A percentile compares a stretch with the other conserved stretches of the same genome.
Conservation (phyloP, 2,888 invertebrate species). For the Diadromus collaris region DNA sequence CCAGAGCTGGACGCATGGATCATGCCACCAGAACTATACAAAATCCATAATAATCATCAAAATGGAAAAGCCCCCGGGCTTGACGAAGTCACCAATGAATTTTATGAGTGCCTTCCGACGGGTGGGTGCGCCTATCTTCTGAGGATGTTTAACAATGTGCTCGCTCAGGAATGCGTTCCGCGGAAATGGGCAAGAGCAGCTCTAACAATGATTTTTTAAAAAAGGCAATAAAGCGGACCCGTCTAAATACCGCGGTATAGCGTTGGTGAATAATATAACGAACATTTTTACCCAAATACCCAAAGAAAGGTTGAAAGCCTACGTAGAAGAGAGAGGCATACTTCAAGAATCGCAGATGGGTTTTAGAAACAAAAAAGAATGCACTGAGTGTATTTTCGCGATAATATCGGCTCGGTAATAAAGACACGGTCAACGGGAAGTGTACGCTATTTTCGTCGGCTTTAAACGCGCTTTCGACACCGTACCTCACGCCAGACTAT, state of each 20-base stretch:
- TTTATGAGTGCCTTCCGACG: slow-evolving; percentile 20
- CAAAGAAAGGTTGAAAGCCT: slow-evolving; percentile 36
- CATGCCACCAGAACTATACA: neutral
- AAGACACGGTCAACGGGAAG: slow-evolving; percentile 8
- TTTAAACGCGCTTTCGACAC: slow-evolving; percentile 52
- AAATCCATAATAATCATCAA: slow-evolving; percentile 9
- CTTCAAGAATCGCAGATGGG: slow-evolving; percentile 51
- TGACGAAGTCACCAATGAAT: slow-evolving; percentile 39
- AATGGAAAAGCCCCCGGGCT: slow-evolving; percentile 44
- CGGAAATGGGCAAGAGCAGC: slow-evolving; percentile 22
- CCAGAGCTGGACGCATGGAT: slow-evolving; percentile 26
- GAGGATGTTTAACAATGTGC: slow-evolving; percentile 12
- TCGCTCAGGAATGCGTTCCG: slow-evolving; percentile 27
- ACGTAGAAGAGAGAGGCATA: slow-evolving; percentile 34
- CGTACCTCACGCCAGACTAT: slow-evolving; percentile 38
- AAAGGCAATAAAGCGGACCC: slow-evolving; percentile 52
- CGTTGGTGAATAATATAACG: slow-evolving; percentile 25
- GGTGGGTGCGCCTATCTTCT: slow-evolving; percentile 14
- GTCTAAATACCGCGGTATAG: slow-evolving; percentile 55
- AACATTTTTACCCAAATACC: slow-evolving; percentile 49
- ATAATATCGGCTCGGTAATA: slow-evolving; percentile 29
- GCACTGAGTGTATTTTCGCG: slow-evolving; percentile 51
- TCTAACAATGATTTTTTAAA: slow-evolving; percentile 44
- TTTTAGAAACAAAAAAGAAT: slow-evolving; percentile 52
- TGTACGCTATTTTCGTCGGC: slow-evolving; percentile 53